Conservation (phyloP, 2,113 vertebrate genomes). For the Cervus canadensis region DNA sequence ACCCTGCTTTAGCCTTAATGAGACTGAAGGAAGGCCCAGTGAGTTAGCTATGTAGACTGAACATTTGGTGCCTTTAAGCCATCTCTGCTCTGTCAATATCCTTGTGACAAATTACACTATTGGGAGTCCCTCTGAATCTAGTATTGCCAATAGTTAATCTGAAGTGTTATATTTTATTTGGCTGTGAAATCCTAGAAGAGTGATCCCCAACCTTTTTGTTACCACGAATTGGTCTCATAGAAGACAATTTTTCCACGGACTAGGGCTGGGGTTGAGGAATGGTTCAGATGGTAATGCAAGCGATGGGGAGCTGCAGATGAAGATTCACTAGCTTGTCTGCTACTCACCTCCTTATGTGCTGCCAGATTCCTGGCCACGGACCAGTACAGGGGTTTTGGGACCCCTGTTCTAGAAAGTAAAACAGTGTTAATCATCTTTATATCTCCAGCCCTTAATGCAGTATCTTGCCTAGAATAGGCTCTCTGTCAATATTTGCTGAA, state of each 20-base stretch:
- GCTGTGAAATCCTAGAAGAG: neutral
- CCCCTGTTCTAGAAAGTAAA: neutral
- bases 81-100: neutral
- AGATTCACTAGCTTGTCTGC: neutral
- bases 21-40: neutral
- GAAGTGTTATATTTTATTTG: neutral
- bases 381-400: neutral
- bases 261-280: neutral
- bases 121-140: neutral
- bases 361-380: neutral
- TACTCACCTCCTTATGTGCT: neutral
- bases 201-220: neutral
- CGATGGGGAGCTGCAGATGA: neutral
- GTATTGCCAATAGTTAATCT: neutral
- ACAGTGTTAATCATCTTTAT: neutral
- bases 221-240: neutral
- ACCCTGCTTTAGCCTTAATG: neutral
- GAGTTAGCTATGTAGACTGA: neutral
- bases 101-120: neutral
- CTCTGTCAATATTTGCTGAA: neutral
- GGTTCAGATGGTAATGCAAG: neutral
- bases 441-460: neutral
- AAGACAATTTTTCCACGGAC: neutral
- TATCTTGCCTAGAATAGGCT: neutral
- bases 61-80: neutral